Conservation (phyloP, 2,113 vertebrate species). For the Alouatta palliata region DNA sequence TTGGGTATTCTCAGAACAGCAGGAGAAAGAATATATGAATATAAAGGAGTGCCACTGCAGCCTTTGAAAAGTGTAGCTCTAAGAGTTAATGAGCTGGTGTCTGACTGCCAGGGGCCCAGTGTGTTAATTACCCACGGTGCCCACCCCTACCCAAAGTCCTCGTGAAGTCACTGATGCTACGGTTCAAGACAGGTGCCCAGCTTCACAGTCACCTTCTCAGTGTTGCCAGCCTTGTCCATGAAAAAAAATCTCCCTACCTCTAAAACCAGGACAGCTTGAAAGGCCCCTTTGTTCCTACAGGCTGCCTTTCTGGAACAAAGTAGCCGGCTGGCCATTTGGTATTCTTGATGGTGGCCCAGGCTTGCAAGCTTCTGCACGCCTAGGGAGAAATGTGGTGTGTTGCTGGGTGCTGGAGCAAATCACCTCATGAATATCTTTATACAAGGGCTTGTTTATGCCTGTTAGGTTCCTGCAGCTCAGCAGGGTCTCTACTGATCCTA, state of each 20-base stretch:
- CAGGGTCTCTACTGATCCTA: slow-evolving; percentile 58
- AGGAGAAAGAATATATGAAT: slow-evolving; percentile 80
- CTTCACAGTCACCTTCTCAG: not conserved
- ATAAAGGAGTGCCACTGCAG: slow-evolving; percentile 69
- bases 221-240: not conserved
- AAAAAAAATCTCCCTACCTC: not conserved
- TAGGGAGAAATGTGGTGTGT: not conserved
- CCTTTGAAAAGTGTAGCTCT: slow-evolving; percentile 62
- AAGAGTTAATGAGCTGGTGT: slow-evolving; percentile 80
- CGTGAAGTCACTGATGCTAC: not conserved
- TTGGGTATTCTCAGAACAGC: slow-evolving; percentile 77
- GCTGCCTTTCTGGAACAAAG: not conserved
- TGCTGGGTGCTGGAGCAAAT: not conserved
- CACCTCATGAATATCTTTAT: slow-evolving; percentile 10
- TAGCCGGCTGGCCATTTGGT: not conserved
- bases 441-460: slow-evolving; percentile 56
- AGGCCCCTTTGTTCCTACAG: not conserved
- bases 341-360: not conserved
- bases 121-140: slow-evolving; percentile 69
- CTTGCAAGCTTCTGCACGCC: not conserved
- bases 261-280: not conserved
- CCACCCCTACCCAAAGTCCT: slow-evolving; percentile 43
- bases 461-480: slow-evolving; percentile 64
- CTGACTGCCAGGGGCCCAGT: slow-evolving; percentile 62
- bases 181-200: not conserved